A percentile compares a stretch with the other conserved stretches of the same genome.
Evolutionary conservation across 2,113 vertebrate genomes (phyloP).

Genomic region (Spea bombifrons): DNA sequence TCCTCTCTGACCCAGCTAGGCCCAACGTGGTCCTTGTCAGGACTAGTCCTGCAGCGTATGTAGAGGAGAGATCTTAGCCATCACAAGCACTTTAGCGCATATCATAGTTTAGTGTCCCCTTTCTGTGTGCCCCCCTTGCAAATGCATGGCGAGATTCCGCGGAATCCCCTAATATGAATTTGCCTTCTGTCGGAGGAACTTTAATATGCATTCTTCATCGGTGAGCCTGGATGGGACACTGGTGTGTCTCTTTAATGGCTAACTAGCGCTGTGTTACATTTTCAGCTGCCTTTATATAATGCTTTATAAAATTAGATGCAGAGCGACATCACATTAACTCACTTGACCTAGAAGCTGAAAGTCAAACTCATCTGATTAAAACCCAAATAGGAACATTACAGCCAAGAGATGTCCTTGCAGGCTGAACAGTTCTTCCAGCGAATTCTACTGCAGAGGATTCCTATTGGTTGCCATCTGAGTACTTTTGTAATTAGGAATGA

Average conservation of each 20-base stretch:
- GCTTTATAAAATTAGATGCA: slow-evolving; percentile 43
- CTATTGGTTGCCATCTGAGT: slow-evolving; percentile 50
- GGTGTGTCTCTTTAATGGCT: neutral
- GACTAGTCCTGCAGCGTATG: too few relatives aligned
- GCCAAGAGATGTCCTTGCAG: slow-evolving; percentile 50
- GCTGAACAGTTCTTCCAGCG: slow-evolving; percentile 47
- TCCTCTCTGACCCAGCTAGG: too few relatives aligned
- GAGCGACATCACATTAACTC: slow-evolving; percentile 59
- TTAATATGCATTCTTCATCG: too few relatives aligned
- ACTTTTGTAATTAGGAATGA: slow-evolving; percentile 57
- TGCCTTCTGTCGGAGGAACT: too few relatives aligned
- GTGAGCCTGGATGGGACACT: too few relatives aligned
- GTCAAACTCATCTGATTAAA: slow-evolving; percentile 50
- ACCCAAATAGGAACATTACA: slow-evolving; percentile 48
- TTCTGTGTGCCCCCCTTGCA: too few relatives aligned
- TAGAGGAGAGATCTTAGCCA: too few relatives aligned
- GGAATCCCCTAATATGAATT: too few relatives aligned
- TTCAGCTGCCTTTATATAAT: slow-evolving; percentile 32
- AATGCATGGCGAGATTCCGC: too few relatives aligned
- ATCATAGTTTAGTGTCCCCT: too few relatives aligned
- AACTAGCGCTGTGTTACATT: neutral
- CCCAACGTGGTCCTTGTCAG: too few relatives aligned
- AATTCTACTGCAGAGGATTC: slow-evolving; percentile 34
- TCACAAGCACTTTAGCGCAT: too few relatives aligned
- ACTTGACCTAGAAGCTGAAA: slow-evolving; percentile 60